These are phyloP conservation scores for Danaus chrysippus DNA, from an alignment of 2,888 invertebrate genomes.

Conservation along the genomic window DNA sequence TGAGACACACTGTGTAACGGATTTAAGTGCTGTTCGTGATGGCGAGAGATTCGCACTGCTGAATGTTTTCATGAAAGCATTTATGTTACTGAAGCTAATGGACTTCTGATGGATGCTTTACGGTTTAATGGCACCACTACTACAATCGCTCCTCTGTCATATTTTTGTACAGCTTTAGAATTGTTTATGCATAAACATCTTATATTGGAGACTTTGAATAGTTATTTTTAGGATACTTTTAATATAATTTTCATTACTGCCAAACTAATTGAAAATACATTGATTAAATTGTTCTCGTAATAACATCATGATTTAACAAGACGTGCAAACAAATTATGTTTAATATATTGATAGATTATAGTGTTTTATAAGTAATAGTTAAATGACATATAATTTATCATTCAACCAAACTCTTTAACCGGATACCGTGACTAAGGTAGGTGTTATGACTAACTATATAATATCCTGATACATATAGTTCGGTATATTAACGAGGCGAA, in stretches of 20 bases:
- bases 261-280: too few species aligned
- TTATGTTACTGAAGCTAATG: conserved; percentile 28
- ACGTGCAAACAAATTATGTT: not conserved
- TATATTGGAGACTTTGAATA: too few species aligned
- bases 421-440: conserved; percentile 7
- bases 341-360: not conserved
- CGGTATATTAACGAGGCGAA: too few species aligned
- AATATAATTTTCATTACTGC: too few species aligned
- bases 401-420: conserved; percentile 1
- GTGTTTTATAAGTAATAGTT: not conserved
- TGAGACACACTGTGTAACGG: conserved; percentile 66
- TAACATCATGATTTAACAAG: too few species aligned
- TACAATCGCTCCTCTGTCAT: too few species aligned
- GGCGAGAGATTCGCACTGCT: conserved; percentile 56
- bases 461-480: not conserved
- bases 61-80: conserved; percentile 39
- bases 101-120: conserved; percentile 9
- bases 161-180: too few species aligned
- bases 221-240: too few species aligned
- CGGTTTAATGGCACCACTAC: not conserved
- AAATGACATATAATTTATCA: conserved; percentile 1
- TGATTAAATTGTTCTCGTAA: too few species aligned
- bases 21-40: conserved; percentile 69
- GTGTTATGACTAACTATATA: not conserved
- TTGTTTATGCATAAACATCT: too few species aligned